phyloP scores from a whole-genome alignment of 2,797 vertebrate species.

The Paguma larvata region DNA sequence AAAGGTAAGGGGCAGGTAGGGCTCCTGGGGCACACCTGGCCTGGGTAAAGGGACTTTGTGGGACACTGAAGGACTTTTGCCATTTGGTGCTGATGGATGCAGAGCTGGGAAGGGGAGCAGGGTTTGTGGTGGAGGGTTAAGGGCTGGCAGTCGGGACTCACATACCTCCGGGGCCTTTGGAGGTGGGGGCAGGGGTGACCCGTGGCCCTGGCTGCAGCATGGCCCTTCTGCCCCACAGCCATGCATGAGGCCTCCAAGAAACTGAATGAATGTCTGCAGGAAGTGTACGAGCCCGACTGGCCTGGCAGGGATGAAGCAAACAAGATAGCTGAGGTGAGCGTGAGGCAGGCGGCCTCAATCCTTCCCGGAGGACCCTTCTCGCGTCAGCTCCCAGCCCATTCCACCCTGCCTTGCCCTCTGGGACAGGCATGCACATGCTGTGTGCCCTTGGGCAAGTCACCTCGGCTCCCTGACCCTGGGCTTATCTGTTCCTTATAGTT shows the following conservation, averaged over 20 bases:
- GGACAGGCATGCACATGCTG: rapidly evolving
- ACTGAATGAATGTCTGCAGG: constrained; percentile 95
- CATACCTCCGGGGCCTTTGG: not conserved
- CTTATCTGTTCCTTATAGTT: not conserved
- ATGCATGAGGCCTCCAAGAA: constrained; percentile 99
- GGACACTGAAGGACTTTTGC: not conserved
- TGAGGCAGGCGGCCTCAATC: not conserved
- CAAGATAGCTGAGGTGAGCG: constrained; percentile 95
- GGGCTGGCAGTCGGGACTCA: not conserved
- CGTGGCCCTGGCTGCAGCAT: not conserved
- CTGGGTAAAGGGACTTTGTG: not conserved
- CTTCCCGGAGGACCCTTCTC: not conserved
- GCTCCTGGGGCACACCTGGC: not conserved
- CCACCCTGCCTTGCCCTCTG: not conserved
- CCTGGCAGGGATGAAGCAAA: constrained; percentile 95
- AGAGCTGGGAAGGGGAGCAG: no score
- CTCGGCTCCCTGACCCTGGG: not conserved
- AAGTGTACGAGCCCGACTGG: constrained; percentile 98
- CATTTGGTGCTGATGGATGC: rapidly evolving
- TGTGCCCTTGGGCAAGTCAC: not conserved
- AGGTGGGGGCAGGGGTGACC: not conserved
- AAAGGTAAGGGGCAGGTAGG: constrained; percentile 90
- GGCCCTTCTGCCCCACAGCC: constrained; percentile 88
- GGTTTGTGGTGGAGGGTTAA: no score
- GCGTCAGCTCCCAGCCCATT: rapidly evolving